Conservation (phyloP, 2,888 invertebrate genomes). For the Lithophane leautieri region DNA sequence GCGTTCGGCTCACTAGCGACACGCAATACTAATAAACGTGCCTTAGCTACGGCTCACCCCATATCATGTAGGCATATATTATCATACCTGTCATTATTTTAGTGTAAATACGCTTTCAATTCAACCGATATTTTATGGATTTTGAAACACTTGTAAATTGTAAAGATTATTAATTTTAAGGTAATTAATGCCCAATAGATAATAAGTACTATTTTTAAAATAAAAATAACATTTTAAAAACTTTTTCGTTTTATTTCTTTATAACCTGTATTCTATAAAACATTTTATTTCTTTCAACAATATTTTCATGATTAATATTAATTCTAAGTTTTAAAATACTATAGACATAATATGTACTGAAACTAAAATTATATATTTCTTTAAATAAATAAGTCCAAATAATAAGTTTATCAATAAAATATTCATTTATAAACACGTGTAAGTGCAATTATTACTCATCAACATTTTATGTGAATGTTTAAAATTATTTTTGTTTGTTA, state of each 20-base stretch:
- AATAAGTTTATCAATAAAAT: constrained; percentile 14
- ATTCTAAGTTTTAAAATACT: constrained; percentile 35
- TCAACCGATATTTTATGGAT: constrained; percentile 90
- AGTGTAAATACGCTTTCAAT: constrained; percentile 90
- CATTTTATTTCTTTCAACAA: constrained; percentile 12
- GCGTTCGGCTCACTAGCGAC: constrained; percentile 62
- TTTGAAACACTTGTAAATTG: constrained; percentile 91
- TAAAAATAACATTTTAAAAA: constrained; percentile 89
- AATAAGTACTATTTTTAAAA: constrained; percentile 89
- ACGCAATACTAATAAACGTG: constrained; percentile 84
- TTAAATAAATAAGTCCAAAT: constrained; percentile 28
- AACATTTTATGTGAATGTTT: constrained; percentile 10
- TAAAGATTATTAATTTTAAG: constrained; percentile 90
- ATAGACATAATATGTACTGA: constrained; percentile 3
- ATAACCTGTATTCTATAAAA: constrained; percentile 20
- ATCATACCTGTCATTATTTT: constrained; percentile 86
- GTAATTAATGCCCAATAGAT: constrained; percentile 89
- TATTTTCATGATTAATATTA: constrained; percentile 13
- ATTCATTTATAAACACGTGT: constrained; percentile 15
- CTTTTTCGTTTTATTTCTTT: constrained; percentile 82
- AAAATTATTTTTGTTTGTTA: constrained; percentile 9
- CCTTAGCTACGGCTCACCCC: constrained; percentile 89
- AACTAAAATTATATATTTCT: background rate
- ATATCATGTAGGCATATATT: constrained; percentile 87
- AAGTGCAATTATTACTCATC: constrained; percentile 26